Evolutionary conservation across 2,888 invertebrate genomes (phyloP).

Genomic region (Drosophila mimica): DNA sequence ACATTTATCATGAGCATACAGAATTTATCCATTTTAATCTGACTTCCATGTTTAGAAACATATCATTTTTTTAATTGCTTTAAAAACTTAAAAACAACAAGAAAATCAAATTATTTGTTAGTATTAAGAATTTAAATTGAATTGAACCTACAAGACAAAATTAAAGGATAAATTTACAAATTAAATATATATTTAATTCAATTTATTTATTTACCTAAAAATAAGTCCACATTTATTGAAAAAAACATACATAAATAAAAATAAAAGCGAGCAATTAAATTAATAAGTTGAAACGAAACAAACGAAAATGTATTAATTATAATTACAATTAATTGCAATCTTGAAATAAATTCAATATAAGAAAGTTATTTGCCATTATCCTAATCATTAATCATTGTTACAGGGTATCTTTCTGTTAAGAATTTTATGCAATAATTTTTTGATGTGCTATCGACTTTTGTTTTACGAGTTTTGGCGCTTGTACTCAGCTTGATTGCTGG

Average conservation of each 20-base stretch:
- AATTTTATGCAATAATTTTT: neutral
- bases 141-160: too few relatives aligned
- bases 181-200: neutral
- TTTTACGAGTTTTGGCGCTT: conserved; percentile 58
- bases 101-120: neutral
- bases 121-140: neutral
- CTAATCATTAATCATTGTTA: neutral
- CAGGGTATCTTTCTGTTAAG: conserved; percentile 19
- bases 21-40: neutral
- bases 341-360: neutral
- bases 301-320: too few relatives aligned
- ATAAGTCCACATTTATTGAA: neutral
- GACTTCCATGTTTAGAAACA: neutral
- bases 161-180: neutral
- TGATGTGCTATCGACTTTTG: conserved; percentile 6
- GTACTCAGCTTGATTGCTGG: conserved; percentile 54
- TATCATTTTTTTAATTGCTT: neutral
- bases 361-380: neutral
- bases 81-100: neutral
- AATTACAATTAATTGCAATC: too few relatives aligned
- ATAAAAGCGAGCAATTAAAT: neutral
- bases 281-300: too few relatives aligned
- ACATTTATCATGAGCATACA: neutral
- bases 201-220: neutral
- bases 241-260: neutral